Conservation (phyloP, 2,888 invertebrate species). For the Parelbella ahira region DNA sequence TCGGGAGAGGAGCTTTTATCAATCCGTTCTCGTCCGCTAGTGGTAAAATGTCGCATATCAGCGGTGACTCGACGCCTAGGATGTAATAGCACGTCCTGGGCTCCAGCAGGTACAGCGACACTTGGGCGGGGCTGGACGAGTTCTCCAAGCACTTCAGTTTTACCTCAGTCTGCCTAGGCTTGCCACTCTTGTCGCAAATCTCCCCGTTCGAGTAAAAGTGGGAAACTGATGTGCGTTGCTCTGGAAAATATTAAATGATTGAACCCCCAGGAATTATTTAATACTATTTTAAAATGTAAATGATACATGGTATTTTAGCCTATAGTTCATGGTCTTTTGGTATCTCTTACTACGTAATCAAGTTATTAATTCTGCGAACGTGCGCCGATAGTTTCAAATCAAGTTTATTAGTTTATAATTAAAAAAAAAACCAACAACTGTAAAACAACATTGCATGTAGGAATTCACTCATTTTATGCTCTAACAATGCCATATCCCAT, state of each 20-base stretch:
- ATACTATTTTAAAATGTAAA: too few relatives aligned
- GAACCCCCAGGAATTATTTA: too few relatives aligned
- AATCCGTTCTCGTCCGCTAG: slow-evolving; percentile 91
- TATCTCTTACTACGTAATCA: too few relatives aligned
- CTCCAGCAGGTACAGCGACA: slow-evolving; percentile 93
- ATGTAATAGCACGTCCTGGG: slow-evolving; percentile 97
- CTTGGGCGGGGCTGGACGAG: slow-evolving; percentile 87
- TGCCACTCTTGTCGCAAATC: slow-evolving; percentile 90
- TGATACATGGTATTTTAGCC: too few relatives aligned
- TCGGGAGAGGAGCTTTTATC: slow-evolving; percentile 45
- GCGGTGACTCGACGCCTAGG: slow-evolving; percentile 94
- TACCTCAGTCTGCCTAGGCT: slow-evolving; percentile 91
- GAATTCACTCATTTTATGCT: too few relatives aligned
- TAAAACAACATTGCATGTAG: too few relatives aligned
- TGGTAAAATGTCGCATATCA: slow-evolving; percentile 92
- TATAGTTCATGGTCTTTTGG: too few relatives aligned
- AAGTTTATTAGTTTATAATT: too few relatives aligned
- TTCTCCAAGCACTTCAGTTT: slow-evolving; percentile 88
- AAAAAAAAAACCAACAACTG: too few relatives aligned
- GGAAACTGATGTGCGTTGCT: slow-evolving; percentile 85
- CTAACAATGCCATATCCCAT: too few relatives aligned
- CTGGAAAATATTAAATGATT: slow-evolving; percentile 52
- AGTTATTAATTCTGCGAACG: too few relatives aligned
- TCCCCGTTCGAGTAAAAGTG: slow-evolving; percentile 94
- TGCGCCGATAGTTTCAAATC: too few relatives aligned